Percentiles rank a stretch among this genome's conserved stretches.
Conservation (phyloP, 2,113 vertebrate species). For the Onychostruthus taczanowskii region DNA sequence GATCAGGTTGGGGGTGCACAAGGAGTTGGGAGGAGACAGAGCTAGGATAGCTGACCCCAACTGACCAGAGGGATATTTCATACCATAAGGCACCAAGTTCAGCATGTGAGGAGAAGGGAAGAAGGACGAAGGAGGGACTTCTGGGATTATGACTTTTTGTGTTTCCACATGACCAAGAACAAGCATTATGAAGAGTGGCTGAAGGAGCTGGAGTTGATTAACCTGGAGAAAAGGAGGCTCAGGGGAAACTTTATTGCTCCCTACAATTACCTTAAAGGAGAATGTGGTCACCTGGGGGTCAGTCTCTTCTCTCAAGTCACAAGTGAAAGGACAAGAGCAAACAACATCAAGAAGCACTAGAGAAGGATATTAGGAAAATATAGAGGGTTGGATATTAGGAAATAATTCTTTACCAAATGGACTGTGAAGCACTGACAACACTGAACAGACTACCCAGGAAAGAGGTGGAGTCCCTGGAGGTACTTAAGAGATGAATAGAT, state of each 20-base stretch:
- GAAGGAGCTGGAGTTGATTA: background rate
- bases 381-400: background rate
- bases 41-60: accelerated
- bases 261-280: background rate
- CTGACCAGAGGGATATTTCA: background rate
- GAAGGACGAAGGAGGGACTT: accelerated
- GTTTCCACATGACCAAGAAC: background rate
- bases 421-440: background rate
- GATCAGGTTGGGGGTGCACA: background rate
- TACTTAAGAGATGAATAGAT: background rate
- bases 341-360: background rate
- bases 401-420: background rate
- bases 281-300: background rate
- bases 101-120: background rate
- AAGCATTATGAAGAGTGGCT: background rate
- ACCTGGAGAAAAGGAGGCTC: background rate
- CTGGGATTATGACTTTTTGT: background rate
- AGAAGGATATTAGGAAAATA: background rate
- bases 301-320: background rate
- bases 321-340: background rate
- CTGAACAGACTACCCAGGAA: background rate
- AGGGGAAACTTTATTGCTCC: background rate
- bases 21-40: background rate
- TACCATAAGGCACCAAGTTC: background rate
- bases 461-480: background rate